phyloP scores from a whole-genome alignment of 53 echinoderm and acorn worm species.

The Echinometra lucunter region DNA sequence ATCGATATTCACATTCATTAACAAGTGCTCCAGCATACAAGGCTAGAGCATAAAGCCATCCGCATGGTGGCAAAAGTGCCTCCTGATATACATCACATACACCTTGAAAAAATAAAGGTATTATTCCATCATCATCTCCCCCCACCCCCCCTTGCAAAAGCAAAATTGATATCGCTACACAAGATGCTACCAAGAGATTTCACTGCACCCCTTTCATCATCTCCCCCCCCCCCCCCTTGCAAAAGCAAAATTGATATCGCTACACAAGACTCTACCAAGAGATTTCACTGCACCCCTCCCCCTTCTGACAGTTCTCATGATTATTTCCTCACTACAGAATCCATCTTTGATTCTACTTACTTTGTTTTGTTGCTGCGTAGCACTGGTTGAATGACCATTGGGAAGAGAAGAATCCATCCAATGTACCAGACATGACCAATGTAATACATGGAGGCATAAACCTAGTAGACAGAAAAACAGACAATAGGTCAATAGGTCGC shows the following conservation, averaged over 20 bases:
- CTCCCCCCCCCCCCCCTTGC: not conserved
- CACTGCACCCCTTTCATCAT: too few species aligned
- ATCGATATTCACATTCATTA: too few species aligned
- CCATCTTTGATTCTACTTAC: not conserved
- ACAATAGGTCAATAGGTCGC: not conserved
- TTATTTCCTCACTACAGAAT: not conserved
- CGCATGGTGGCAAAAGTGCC: too few species aligned
- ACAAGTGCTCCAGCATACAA: too few species aligned
- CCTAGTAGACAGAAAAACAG: conserved; percentile 9
- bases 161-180: not conserved
- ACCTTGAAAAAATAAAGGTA: too few species aligned
- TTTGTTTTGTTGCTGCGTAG: conserved; percentile 31
- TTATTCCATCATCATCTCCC: too few species aligned
- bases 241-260: not conserved
- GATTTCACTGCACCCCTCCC: not conserved
- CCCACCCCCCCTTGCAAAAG: not conserved
- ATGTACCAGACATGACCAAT: conserved; percentile 53
- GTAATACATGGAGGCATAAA: conserved; percentile 65
- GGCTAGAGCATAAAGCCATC: too few species aligned
- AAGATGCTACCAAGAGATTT: not conserved
- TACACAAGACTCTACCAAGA: not conserved
- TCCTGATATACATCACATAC: too few species aligned
- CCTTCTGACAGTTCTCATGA: not conserved
- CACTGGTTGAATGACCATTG: conserved; percentile 42
- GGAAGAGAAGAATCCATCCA: conserved; percentile 31